phyloP scores from a whole-genome alignment of 2,113 vertebrate genomes.

The Vicugna pacos region DNA sequence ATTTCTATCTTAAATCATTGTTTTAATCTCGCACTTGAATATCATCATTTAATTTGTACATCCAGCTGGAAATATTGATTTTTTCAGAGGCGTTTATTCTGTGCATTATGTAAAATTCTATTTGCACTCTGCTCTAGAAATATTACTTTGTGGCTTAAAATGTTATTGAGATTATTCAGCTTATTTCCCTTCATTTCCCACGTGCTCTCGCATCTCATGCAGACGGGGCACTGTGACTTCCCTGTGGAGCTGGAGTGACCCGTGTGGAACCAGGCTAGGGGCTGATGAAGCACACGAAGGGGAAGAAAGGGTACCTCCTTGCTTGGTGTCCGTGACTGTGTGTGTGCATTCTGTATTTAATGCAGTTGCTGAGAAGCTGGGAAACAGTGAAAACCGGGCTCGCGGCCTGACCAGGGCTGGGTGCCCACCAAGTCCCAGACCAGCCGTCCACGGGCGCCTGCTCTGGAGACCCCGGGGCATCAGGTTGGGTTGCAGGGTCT shows the following conservation, averaged over 20 bases:
- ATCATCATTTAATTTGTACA: slow-evolving; percentile 77
- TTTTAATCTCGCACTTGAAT: slow-evolving; percentile 76
- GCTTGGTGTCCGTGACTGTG: background rate
- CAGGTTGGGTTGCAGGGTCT: accelerated
- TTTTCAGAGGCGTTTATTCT: slow-evolving; percentile 63
- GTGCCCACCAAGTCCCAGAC: background rate
- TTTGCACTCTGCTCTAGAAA: slow-evolving; percentile 61
- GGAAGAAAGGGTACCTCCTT: accelerated
- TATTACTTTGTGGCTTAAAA: slow-evolving; percentile 76
- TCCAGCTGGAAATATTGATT: slow-evolving; percentile 79
- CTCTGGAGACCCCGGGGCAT: background rate
- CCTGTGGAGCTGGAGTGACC: background rate
- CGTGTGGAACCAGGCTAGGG: background rate
- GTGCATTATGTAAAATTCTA: slow-evolving; percentile 69
- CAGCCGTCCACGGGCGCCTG: background rate
- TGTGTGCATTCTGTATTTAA: background rate
- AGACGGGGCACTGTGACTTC: background rate
- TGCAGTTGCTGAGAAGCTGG: background rate
- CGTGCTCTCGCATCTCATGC: background rate
- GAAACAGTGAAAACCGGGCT: background rate
- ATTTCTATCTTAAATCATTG: slow-evolving; percentile 65
- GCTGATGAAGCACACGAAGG: background rate
- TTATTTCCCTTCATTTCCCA: background rate
- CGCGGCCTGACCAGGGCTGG: background rate
- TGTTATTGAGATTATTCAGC: slow-evolving; percentile 11